phyloP scores from a whole-genome alignment of 2,888 invertebrate species.

The Temnothorax rugatulus region DNA sequence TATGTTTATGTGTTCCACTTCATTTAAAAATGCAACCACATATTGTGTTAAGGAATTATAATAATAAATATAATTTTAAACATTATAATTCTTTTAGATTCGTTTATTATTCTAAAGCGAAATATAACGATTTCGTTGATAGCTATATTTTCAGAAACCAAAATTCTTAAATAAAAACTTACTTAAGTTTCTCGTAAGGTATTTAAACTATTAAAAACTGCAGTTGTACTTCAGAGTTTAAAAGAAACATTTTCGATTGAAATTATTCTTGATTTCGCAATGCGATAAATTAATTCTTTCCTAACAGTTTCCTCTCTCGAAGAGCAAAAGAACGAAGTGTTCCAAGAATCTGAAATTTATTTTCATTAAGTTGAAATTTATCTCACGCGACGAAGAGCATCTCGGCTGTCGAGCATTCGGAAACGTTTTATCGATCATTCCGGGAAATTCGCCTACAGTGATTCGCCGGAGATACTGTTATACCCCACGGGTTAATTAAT shows the following conservation, averaged over 20 bases:
- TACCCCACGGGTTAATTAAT: constrained; percentile 56
- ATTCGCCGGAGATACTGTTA: constrained; percentile 52
- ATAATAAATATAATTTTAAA: background rate
- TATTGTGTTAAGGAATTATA: background rate
- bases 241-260: background rate
- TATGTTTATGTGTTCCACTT: background rate
- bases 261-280: background rate
- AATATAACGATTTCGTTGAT: background rate
- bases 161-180: background rate
- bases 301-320: background rate
- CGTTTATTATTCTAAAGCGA: background rate
- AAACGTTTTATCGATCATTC: constrained; percentile 61
- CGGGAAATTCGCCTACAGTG: constrained; percentile 35
- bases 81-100: background rate
- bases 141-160: background rate
- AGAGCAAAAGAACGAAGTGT: background rate
- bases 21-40: background rate
- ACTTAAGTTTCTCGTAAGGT: background rate
- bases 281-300: background rate
- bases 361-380: constrained; percentile 16
- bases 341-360: constrained; percentile 6
- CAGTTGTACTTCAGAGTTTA: background rate
- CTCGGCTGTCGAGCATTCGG: constrained; percentile 35
- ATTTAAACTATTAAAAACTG: background rate
- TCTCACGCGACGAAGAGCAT: background rate